phyloP scores from a whole-genome alignment of 2,797 vertebrate species.

The Vireo griseus region DNA sequence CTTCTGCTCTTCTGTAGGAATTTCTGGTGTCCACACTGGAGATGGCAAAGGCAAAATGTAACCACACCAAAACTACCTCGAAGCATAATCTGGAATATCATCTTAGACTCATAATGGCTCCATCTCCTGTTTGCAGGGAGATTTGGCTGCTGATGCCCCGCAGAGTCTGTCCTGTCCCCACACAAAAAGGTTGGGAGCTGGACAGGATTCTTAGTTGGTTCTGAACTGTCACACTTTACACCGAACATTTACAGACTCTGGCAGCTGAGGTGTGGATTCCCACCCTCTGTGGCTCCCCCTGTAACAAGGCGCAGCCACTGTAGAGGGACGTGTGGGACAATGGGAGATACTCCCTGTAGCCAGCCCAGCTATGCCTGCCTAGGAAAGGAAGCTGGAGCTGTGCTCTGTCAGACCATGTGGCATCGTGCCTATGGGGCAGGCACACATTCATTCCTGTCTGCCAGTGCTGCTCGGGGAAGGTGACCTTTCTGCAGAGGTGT shows the following conservation, averaged over 20 bases:
- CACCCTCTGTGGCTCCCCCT: background rate
- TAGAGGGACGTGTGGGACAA: background rate
- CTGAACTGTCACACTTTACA: background rate
- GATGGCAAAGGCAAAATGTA: background rate
- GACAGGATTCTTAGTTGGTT: background rate
- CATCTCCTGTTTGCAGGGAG: background rate
- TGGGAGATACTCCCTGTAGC: background rate
- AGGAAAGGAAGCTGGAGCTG: background rate
- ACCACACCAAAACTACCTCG: background rate
- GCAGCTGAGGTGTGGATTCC: background rate
- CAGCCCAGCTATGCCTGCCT: background rate
- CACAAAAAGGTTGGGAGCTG: background rate
- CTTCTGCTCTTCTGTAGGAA: background rate
- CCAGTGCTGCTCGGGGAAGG: background rate
- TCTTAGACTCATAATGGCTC: background rate
- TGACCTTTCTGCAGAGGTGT: background rate
- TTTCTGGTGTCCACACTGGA: background rate
- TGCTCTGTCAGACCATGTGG: background rate
- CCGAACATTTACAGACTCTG: background rate
- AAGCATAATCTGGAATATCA: background rate
- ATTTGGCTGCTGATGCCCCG: background rate
- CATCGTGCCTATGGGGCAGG: background rate
- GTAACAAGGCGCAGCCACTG: accelerated
- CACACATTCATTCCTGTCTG: background rate
- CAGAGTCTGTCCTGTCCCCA: background rate